A percentile compares a stretch with the other conserved stretches of the same genome.
Conservation (phyloP, 2,888 invertebrate species). For the Tiliacea citrago region DNA sequence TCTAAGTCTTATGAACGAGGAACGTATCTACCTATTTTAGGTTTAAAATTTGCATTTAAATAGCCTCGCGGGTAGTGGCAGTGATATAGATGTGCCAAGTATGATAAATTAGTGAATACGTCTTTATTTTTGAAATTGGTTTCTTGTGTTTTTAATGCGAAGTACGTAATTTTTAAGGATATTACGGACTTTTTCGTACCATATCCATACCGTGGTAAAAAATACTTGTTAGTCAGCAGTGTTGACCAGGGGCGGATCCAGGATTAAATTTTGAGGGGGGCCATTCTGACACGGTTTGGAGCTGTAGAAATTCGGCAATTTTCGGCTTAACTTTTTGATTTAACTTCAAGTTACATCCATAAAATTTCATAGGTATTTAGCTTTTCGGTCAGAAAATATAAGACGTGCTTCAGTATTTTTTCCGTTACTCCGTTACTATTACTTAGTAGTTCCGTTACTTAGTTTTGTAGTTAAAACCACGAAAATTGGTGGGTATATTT, state of each 20-base stretch:
- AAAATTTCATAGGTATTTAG: no score
- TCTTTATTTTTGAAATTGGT: conserved; percentile 40
- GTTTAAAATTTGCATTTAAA: conserved; percentile 83
- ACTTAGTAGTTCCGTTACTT: no score
- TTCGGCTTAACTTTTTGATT: no score
- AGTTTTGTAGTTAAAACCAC: no score
- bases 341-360: no score
- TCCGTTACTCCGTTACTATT: no score
- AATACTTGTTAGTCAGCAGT: neutral
- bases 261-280: no score
- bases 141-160: conserved; percentile 25
- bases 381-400: no score
- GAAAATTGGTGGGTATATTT: no score
- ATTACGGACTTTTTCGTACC: neutral
- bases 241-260: neutral
- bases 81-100: conserved; percentile 68
- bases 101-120: conserved; percentile 67
- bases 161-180: neutral
- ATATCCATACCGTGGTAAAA: neutral
- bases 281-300: no score
- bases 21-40: conserved; percentile 70
- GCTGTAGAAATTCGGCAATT: no score
- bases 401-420: no score
- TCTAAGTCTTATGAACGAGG: conserved; percentile 53
- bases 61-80: conserved; percentile 68